Percentiles rank a stretch among this genome's conserved stretches.
Evolutionary conservation across 2,113 vertebrate genomes (phyloP).

Genomic region (Corythornis cristatus): DNA sequence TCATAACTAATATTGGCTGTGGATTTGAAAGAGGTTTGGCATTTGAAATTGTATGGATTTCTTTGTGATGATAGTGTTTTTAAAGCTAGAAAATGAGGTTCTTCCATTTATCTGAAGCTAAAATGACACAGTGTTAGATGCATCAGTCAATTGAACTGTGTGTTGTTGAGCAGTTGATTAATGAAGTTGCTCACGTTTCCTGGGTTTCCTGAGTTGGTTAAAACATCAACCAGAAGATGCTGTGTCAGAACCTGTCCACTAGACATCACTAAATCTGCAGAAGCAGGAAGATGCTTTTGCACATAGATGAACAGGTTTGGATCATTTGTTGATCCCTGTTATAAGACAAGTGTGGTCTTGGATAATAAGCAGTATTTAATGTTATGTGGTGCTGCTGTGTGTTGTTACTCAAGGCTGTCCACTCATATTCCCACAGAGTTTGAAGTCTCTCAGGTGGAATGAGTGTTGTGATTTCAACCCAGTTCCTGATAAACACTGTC

Average conservation of each 20-base stretch:
- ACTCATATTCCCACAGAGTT: neutral
- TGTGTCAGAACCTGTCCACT: conserved; percentile 27
- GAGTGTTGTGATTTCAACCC: neutral
- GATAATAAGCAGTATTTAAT: neutral
- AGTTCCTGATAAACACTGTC: neutral
- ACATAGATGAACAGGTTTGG: neutral
- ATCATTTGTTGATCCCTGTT: neutral
- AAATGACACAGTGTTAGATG: neutral
- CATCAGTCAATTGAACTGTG: neutral
- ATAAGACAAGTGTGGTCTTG: neutral
- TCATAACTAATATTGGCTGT: neutral
- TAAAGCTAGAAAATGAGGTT: neutral
- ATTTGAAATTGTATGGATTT: neutral
- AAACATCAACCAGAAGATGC: neutral
- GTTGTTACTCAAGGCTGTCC: neutral
- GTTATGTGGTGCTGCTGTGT: neutral
- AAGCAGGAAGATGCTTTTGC: neutral
- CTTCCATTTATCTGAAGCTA: neutral
- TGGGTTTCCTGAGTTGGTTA: neutral
- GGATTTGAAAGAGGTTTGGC: neutral
- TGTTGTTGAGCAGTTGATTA: neutral
- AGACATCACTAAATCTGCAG: neutral
- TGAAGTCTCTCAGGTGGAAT: neutral
- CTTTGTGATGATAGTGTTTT: neutral
- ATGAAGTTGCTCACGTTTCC: neutral